Conservation (phyloP, 2,888 invertebrate species). For the Andrena praecox region DNA sequence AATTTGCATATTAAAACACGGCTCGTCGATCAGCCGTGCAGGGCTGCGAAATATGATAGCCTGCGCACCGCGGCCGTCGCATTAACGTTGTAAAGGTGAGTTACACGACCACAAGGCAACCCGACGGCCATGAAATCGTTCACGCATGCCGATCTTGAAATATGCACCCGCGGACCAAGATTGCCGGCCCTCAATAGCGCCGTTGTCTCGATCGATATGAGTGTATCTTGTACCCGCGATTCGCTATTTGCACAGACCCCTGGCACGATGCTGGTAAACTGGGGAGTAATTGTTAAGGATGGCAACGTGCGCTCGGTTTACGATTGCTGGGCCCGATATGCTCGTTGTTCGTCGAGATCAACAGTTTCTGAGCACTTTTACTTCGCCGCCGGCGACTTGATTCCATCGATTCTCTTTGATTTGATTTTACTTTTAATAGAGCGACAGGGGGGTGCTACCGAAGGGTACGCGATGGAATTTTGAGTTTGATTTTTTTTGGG, state of each 20-base stretch:
- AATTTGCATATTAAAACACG: constrained; percentile 83
- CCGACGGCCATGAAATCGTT: constrained; percentile 84
- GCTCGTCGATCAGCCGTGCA: constrained; percentile 77
- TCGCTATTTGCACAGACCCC: constrained; percentile 55
- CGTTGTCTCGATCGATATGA: constrained; percentile 67
- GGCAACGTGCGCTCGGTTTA: not conserved
- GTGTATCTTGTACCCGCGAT: constrained; percentile 49
- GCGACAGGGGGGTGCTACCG: too few species aligned
- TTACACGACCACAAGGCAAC: constrained; percentile 84
- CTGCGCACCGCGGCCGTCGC: constrained; percentile 76
- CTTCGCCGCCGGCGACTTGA: not conserved
- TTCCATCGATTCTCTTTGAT: too few species aligned
- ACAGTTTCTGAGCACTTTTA: constrained; percentile 1
- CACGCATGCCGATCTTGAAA: constrained; percentile 84
- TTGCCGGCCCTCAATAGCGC: constrained; percentile 77
- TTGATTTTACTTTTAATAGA: too few species aligned
- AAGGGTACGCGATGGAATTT: too few species aligned
- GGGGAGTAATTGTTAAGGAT: not conserved
- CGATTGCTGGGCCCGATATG: not conserved
- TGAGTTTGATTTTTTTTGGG: too few species aligned
- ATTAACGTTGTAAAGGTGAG: constrained; percentile 83
- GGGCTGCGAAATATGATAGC: constrained; percentile 81
- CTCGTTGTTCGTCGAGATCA: not conserved
- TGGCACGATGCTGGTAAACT: not conserved
- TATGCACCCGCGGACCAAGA: constrained; percentile 82